Conservation (phyloP, 53 echinoderm and acorn worm species). For the Apostichopus leukothele region DNA sequence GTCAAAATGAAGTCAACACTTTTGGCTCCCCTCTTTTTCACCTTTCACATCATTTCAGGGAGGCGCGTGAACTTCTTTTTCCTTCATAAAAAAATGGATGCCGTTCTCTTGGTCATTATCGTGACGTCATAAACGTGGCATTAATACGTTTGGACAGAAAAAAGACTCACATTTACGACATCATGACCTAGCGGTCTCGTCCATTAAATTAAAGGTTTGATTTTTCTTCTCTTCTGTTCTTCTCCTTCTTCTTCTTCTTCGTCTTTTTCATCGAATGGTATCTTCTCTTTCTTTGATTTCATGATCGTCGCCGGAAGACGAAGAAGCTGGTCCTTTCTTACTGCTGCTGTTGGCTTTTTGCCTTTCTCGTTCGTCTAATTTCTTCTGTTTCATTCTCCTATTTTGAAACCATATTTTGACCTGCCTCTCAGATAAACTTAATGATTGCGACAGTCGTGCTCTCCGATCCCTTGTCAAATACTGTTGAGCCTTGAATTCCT, state of each 20-base stretch:
- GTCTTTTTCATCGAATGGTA: slow-evolving; percentile 41
- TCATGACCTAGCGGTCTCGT: slow-evolving; percentile 21
- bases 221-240: background rate
- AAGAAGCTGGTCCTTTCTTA: slow-evolving; percentile 41
- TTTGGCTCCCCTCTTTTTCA: too few species aligned
- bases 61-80: background rate
- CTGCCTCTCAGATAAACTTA: slow-evolving; percentile 85
- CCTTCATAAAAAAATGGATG: background rate
- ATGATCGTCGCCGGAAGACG: slow-evolving; percentile 35
- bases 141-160: slow-evolving; percentile 34
- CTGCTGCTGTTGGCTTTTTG: slow-evolving; percentile 37
- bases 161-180: slow-evolving; percentile 13
- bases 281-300: slow-evolving; percentile 46
- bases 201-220: slow-evolving; percentile 22
- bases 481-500: slow-evolving; percentile 93
- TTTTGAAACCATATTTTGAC: slow-evolving; percentile 99
- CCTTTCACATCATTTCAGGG: background rate
- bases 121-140: slow-evolving; percentile 3
- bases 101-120: background rate
- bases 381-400: slow-evolving; percentile 94
- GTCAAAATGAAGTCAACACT: background rate
- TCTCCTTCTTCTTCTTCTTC: background rate
- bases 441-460: slow-evolving; percentile 70
- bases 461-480: slow-evolving; percentile 89
- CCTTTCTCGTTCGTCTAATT: slow-evolving; percentile 64